A percentile compares a stretch with the other conserved stretches of the same genome.
phyloP scores from a whole-genome alignment of 2,797 vertebrate genomes.

The Cirrhinus mrigala region DNA sequence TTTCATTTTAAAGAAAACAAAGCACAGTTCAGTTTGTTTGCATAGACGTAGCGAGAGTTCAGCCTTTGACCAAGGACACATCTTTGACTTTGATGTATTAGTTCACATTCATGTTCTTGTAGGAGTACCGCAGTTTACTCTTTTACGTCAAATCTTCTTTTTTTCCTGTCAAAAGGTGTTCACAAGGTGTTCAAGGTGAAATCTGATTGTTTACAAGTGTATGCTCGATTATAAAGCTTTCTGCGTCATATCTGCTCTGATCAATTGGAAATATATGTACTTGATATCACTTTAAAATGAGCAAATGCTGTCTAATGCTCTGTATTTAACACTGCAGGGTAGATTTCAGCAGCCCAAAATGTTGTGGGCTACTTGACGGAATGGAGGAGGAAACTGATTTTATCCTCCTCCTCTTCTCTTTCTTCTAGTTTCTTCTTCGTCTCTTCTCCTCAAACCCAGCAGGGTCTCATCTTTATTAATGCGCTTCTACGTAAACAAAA shows the following conservation, averaged over 20 bases:
- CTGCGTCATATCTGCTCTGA: background rate
- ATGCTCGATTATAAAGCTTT: background rate
- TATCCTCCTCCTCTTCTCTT: slow-evolving; percentile 54
- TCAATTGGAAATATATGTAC: background rate
- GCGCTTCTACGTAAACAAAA: slow-evolving; percentile 61
- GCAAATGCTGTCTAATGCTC: background rate
- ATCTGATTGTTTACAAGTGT: slow-evolving; percentile 21
- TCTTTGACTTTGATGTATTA: slow-evolving; percentile 15
- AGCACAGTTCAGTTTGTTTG: slow-evolving; percentile 27
- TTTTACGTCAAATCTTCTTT: background rate
- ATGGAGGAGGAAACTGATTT: slow-evolving; percentile 15
- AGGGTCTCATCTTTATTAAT: slow-evolving; percentile 71
- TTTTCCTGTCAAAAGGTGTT: background rate
- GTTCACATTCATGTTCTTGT: slow-evolving; percentile 1
- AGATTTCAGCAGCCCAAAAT: slow-evolving; percentile 6
- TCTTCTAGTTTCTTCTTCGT: slow-evolving; percentile 27
- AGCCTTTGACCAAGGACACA: slow-evolving; percentile 18
- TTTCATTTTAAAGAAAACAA: slow-evolving; percentile 35
- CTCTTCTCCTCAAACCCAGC: slow-evolving; percentile 54
- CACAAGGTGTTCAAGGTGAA: slow-evolving; percentile 2
- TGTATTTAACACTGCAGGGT: background rate
- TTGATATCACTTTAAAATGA: background rate
- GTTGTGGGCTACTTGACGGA: slow-evolving; percentile 20
- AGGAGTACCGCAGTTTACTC: background rate
- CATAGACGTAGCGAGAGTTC: background rate